phyloP scores from a whole-genome alignment of 2,797 vertebrate genomes.

The Microctenopoma lineatum region DNA sequence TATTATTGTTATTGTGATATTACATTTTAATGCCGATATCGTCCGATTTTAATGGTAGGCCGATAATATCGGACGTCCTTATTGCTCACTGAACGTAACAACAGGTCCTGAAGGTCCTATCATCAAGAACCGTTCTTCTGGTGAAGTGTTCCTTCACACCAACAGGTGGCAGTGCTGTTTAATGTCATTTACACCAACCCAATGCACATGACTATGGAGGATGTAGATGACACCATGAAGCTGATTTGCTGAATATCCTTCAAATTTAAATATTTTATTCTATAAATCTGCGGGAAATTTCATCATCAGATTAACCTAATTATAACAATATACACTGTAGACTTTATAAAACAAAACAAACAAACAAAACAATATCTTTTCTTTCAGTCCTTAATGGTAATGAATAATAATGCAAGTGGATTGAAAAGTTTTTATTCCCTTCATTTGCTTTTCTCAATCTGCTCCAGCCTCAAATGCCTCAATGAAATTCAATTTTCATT shows the following conservation, averaged over 20 bases:
- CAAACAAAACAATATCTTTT: slow-evolving; percentile 1
- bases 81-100: neutral
- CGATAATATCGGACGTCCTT: too few species aligned
- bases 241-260: neutral
- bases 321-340: neutral
- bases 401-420: slow-evolving; percentile 7
- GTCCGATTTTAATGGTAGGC: too few species aligned
- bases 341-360: too few species aligned
- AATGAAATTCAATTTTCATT: neutral
- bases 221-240: slow-evolving; percentile 2
- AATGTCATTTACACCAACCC: neutral
- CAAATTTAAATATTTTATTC: neutral
- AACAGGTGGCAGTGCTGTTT: slow-evolving; percentile 58
- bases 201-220: neutral
- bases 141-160: slow-evolving; percentile 30
- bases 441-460: slow-evolving; percentile 6
- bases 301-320: slow-evolving; percentile 12
- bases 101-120: neutral
- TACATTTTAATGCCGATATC: too few species aligned
- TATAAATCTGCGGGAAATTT: slow-evolving; percentile 6
- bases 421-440: slow-evolving; percentile 6
- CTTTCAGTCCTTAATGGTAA: neutral
- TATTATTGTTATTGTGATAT: too few species aligned
- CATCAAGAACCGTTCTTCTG: neutral
- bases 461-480: slow-evolving; percentile 8